phyloP scores from a whole-genome alignment of 2,888 invertebrate genomes.

The Argynnis bischoffii region DNA sequence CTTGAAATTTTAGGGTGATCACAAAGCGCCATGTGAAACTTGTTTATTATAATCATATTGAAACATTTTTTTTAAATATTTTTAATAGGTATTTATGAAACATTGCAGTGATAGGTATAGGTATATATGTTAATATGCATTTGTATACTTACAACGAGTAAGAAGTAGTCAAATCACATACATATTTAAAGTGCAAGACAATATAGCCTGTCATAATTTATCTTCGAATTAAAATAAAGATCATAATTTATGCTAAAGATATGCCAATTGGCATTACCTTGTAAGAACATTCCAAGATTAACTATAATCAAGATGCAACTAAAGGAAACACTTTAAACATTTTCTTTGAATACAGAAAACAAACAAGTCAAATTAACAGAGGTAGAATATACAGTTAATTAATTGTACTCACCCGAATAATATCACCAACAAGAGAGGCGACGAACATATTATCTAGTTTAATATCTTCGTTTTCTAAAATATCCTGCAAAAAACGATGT shows the following conservation, averaged over 20 bases:
- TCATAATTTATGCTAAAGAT: slow-evolving; percentile 29
- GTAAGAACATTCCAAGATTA: not conserved
- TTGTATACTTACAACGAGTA: not conserved
- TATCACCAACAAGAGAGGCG: slow-evolving; percentile 96
- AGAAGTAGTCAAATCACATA: slow-evolving; percentile 8
- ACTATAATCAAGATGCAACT: slow-evolving; percentile 8
- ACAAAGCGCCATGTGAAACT: too few species aligned
- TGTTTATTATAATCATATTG: too few species aligned
- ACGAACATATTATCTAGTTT: slow-evolving; percentile 98
- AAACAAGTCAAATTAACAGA: too few species aligned
- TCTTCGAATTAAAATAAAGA: slow-evolving; percentile 23
- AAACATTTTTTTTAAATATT: too few species aligned
- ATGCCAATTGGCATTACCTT: slow-evolving; percentile 20
- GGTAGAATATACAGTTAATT: not conserved
- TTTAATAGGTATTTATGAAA: too few species aligned
- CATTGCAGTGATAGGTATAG: too few species aligned
- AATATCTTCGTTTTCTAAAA: slow-evolving; percentile 96
- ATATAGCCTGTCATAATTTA: slow-evolving; percentile 26
- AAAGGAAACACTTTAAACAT: slow-evolving; percentile 1
- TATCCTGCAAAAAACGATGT: slow-evolving; percentile 84
- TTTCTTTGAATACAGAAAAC: not conserved
- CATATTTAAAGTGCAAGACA: slow-evolving; percentile 22
- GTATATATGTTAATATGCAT: not conserved
- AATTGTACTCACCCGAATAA: slow-evolving; percentile 89
- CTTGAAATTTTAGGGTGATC: too few species aligned